Conservation (phyloP, 2,113 vertebrate species). For the Macroglossus sobrinus region DNA sequence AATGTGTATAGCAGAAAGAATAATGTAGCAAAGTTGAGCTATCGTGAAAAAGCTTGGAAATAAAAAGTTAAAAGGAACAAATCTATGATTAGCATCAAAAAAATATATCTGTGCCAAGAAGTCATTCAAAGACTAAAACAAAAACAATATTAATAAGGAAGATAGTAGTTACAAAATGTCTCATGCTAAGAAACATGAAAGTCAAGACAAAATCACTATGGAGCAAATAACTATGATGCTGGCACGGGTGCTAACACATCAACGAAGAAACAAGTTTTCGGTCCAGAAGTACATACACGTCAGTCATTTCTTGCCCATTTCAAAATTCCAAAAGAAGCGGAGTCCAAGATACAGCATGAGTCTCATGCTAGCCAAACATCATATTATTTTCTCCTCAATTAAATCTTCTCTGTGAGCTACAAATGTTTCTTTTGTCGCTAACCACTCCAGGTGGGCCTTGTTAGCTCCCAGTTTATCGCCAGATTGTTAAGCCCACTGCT, state of each 20-base stretch:
- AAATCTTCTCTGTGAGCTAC: constrained; percentile 61
- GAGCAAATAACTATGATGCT: neutral
- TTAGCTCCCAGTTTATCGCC: constrained; percentile 59
- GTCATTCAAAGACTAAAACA: constrained; percentile 46
- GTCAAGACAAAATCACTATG: neutral
- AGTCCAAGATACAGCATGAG: constrained; percentile 65
- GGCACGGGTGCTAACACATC: neutral
- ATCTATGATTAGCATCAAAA: constrained; percentile 45
- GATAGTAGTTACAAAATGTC: constrained; percentile 10
- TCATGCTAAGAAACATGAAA: neutral
- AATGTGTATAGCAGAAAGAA: constrained; percentile 11
- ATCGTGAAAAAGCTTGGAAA: constrained; percentile 49
- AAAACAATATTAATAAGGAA: constrained; percentile 53
- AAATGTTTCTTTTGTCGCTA: constrained; percentile 68
- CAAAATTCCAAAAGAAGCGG: constrained; percentile 56
- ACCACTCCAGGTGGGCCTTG: constrained; percentile 75
- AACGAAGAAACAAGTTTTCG: neutral
- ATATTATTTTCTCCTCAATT: constrained; percentile 73
- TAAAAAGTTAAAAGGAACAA: constrained; percentile 43
- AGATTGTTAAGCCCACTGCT: constrained; percentile 71
- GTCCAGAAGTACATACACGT: constrained; percentile 27
- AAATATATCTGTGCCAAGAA: constrained; percentile 49
- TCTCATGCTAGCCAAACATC: constrained; percentile 46
- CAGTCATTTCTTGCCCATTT: constrained; percentile 55
- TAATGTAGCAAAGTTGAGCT: constrained; percentile 9